Base-by-base conservation (phyloP, 2,113 vertebrate species). In the Engraulis encrasicolus region DNA sequence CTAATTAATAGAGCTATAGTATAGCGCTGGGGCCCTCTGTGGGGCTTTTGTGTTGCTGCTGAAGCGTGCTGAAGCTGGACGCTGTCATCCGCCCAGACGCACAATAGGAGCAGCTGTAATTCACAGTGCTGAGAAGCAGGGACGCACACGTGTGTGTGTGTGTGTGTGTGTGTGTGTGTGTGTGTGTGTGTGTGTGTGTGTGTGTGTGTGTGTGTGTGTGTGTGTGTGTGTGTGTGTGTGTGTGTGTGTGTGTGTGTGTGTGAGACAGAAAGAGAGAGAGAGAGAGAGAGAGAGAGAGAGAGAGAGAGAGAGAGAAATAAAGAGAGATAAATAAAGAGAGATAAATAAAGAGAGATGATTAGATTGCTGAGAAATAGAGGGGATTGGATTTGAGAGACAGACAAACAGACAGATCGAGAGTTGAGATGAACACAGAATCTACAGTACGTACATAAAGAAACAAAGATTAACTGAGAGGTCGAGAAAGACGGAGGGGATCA, bases 41-140 rank as follows among this genome's bases (percentile, higher is more conserved):
- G 91, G 90, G 87, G 87, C 90, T 87, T 92, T 90, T 92, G 91
- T 87, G 88, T 85, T 83, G 89, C 82, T n/a, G 52, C 88, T 40
- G 71, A 90, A 89, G 89, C 82, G 23, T 82, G 82, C 86, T 89
- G 84, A 85, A 89, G 90, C 91, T 91, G 89, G 90, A 91, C 82
- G 91, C 49, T 91, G 87, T 91, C 93, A 85, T 88, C 89, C 91
- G 90, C 93, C 89, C 91, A 71, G 88, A 87, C 90, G 93, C 92
- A 96, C 95, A 96, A 96, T 95, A 90, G 93, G 91, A 91, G 92
- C 93, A 93, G 94, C 88, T 95, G 92, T 89, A 95, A 89, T 91
- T 92, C 89, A n/a, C n/a, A 86, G 91, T 38, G 83, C 36, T 90
- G 90, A 92, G 89, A 83, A 84, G 88, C 87, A 80, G 89, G 40